Evolutionary conservation across 1,140 invertebrate genomes (phyloP).

Genomic region (Drosophila punjabiensis): DNA sequence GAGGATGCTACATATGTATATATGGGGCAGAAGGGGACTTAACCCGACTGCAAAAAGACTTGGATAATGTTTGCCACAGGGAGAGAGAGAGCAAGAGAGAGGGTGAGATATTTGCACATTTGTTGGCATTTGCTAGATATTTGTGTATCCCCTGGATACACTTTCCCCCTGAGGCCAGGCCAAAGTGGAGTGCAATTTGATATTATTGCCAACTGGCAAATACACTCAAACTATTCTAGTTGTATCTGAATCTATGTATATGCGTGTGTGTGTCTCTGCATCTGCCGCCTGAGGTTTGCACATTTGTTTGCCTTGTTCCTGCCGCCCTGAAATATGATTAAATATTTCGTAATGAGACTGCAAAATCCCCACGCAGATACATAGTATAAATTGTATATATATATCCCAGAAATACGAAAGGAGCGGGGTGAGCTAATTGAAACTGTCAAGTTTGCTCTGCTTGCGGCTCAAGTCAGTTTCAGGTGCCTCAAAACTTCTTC

Average conservation of each 20-base stretch:
- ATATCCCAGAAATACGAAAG: not conserved
- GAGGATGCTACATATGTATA: not conserved
- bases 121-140: slow-evolving; percentile 80
- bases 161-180: slow-evolving; percentile 26
- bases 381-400: not conserved
- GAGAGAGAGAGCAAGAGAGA: not conserved
- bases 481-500: slow-evolving; percentile 46
- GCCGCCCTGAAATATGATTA: slow-evolving; percentile 72
- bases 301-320: slow-evolving; percentile 60
- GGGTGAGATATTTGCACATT: slow-evolving; percentile 76
- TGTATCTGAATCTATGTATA: slow-evolving; percentile 15
- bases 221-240: slow-evolving; percentile 63
- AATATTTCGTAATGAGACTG: slow-evolving; percentile 82
- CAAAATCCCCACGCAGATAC: slow-evolving; percentile 31
- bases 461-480: slow-evolving; percentile 49
- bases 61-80: slow-evolving; percentile 61
- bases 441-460: slow-evolving; percentile 56
- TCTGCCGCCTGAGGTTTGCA: slow-evolving; percentile 66
- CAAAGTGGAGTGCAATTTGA: slow-evolving; percentile 79
- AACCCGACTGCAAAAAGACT: slow-evolving; percentile 65
- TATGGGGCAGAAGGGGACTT: not conserved
- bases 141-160: slow-evolving; percentile 66
- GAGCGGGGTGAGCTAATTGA: slow-evolving; percentile 63
- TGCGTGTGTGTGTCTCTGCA: slow-evolving; percentile 26
- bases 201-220: slow-evolving; percentile 82